Evolutionary conservation across 2,888 invertebrate genomes (phyloP), one percentile per base, ranked within the genome.

Genomic region (Eupithecia insigniata): DNA sequence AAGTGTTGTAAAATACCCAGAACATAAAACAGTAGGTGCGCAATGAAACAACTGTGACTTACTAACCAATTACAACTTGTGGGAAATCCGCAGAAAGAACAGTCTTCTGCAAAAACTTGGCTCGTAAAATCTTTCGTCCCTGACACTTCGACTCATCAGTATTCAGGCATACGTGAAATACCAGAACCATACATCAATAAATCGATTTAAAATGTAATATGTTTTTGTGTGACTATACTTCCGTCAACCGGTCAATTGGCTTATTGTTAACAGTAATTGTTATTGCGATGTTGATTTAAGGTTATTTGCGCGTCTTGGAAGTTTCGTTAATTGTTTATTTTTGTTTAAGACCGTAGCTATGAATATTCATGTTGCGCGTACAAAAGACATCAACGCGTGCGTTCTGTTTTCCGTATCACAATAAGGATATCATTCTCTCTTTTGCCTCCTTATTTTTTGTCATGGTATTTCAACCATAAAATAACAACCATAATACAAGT

Each of bases 121-220:
- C 80, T 75, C 73, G 79, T 80, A 83, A 84, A 84, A 81, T 81
- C 77, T 81, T 81, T 75, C 82, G 87, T 79, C 87, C 87, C 70
- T 84, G 84, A 79, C 80, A 80, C 79, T 73, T 55, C 71, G 73
- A 76, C 82, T 83, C 84, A 84, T 87, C 83, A 79, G 78, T 85
- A 84, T 78, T 80, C 78, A 81, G 80, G 72, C 76, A 78, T 79
- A 74, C 78, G 75, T 78, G 80, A 83, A 84, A 83, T 82, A 82
- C 81, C 74, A 82, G 78, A 74, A 75, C 71, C 77, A 81, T 81
- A 78, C 78, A 83, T 84, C 85, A 85, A 84, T 84, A 79, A 74
- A 80, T 81, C 84, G 80, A 86, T 87, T 87, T 86, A 87, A 86
- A 85, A 83, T 83, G 85, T 86, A 84, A 86, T 87, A 85, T 79